These are phyloP conservation scores for Pinctada fucata DNA, from an alignment of 2,888 invertebrate species.

Conservation along the genomic window DNA sequence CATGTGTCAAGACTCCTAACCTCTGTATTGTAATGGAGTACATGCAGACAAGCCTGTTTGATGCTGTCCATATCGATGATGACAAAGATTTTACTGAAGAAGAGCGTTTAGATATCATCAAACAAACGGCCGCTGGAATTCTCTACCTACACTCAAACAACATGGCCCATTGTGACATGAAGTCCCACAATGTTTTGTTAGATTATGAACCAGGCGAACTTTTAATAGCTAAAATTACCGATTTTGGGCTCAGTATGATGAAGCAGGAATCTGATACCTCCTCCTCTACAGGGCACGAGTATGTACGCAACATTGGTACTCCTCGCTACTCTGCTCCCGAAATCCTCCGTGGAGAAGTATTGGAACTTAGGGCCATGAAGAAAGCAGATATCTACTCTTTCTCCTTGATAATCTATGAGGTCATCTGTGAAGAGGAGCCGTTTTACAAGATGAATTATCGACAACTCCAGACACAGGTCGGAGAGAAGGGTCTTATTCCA, in stretches of 20 bases:
- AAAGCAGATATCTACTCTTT: conserved; percentile 47
- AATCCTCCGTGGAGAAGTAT: conserved; percentile 43
- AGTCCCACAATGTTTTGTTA: conserved; percentile 51
- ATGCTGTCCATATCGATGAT: conserved; percentile 41
- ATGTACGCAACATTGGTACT: conserved; percentile 42
- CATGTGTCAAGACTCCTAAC: conserved; percentile 42
- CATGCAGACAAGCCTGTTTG: conserved; percentile 49
- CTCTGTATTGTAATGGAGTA: conserved; percentile 50
- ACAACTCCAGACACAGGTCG: conserved; percentile 46
- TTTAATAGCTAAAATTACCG: conserved; percentile 47
- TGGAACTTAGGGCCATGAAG: conserved; percentile 38
- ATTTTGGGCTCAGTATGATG: conserved; percentile 56
- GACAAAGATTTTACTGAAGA: conserved; percentile 41
- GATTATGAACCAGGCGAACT: conserved; percentile 26
- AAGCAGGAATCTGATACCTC: conserved; percentile 43
- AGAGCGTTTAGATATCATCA: conserved; percentile 43
- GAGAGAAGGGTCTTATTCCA: conserved; percentile 37
- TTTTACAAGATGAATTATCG: conserved; percentile 40
- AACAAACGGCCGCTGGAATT: conserved; percentile 39
- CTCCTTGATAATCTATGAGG: conserved; percentile 42
- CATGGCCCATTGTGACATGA: conserved; percentile 55
- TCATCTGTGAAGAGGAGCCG: conserved; percentile 46
- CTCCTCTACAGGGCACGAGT: conserved; percentile 13
- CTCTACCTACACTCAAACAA: conserved; percentile 44
- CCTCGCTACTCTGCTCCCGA: conserved; percentile 52